Evolutionary conservation across 2,888 invertebrate genomes (phyloP).

Genomic region (Lochmaea crataegi): DNA sequence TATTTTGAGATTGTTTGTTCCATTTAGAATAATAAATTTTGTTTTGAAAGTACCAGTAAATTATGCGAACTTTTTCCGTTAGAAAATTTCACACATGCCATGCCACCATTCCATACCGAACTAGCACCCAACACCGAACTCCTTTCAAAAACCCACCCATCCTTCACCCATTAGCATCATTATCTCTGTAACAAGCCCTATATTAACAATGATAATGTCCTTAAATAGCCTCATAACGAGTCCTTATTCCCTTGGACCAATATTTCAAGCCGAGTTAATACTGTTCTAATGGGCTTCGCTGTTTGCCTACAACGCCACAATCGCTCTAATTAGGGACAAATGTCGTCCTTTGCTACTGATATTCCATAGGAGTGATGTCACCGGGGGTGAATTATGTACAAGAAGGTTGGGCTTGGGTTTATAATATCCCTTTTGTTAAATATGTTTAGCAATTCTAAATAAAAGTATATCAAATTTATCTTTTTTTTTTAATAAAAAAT

Average conservation of each 20-base stretch:
- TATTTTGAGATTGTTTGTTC: no score
- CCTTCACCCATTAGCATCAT: slow-evolving; percentile 47
- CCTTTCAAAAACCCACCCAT: slow-evolving; percentile 20
- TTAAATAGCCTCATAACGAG: slow-evolving; percentile 57
- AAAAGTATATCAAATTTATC: neutral
- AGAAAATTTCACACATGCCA: slow-evolving; percentile 16
- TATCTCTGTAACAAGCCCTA: slow-evolving; percentile 48
- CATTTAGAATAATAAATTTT: neutral
- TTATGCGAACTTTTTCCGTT: slow-evolving; percentile 8
- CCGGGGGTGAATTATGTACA: slow-evolving; percentile 3
- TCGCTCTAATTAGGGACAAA: slow-evolving; percentile 63
- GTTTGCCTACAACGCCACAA: slow-evolving; percentile 60
- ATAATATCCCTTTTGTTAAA: neutral
- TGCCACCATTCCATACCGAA: neutral
- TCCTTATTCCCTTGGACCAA: slow-evolving; percentile 49
- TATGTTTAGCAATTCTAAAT: neutral
- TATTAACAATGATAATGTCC: slow-evolving; percentile 50
- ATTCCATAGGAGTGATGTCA: neutral
- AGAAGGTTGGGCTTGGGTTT: neutral
- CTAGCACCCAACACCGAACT: slow-evolving; percentile 3
- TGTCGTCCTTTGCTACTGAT: slow-evolving; percentile 50
- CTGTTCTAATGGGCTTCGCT: slow-evolving; percentile 59
- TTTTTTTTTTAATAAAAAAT: neutral
- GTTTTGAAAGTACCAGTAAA: neutral
- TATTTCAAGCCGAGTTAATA: slow-evolving; percentile 58